These are phyloP conservation scores for Spinus olivaceus DNA, from an alignment of 2,797 vertebrate genomes.

Conservation along the genomic window DNA sequence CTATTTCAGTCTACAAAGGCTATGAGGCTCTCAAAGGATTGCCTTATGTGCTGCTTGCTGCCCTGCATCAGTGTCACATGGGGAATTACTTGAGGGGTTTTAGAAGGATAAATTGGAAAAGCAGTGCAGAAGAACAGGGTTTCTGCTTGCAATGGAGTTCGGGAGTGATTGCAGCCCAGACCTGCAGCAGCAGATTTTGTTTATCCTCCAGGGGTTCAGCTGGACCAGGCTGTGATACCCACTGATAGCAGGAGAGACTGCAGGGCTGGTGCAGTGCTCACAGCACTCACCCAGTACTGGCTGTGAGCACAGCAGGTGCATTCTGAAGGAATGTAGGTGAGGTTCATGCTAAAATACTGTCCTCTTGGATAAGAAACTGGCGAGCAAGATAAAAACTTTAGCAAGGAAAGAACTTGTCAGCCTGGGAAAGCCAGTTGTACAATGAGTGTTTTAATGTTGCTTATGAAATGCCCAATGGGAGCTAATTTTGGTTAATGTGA, in stretches of 20 bases:
- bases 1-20: not conserved
- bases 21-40: not conserved
- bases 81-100: not conserved
- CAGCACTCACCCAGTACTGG: not conserved
- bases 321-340: not conserved
- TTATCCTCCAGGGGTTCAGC: not conserved
- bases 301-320: not conserved
- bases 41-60: not conserved
- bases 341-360: not conserved
- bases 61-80: not conserved
- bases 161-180: not conserved
- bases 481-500: not conserved
- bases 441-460: not conserved
- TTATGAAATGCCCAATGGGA: not conserved
- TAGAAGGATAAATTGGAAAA: not conserved
- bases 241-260: not conserved
- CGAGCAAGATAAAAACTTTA: not conserved
- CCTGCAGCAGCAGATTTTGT: constrained; percentile 28
- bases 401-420: not conserved
- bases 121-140: not conserved
- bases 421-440: not conserved
- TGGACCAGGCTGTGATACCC: not conserved
- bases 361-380: not conserved
- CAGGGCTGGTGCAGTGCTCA: not conserved
- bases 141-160: not conserved